Conservation (phyloP, 2,113 vertebrate genomes). For the Hystrix cristata region DNA sequence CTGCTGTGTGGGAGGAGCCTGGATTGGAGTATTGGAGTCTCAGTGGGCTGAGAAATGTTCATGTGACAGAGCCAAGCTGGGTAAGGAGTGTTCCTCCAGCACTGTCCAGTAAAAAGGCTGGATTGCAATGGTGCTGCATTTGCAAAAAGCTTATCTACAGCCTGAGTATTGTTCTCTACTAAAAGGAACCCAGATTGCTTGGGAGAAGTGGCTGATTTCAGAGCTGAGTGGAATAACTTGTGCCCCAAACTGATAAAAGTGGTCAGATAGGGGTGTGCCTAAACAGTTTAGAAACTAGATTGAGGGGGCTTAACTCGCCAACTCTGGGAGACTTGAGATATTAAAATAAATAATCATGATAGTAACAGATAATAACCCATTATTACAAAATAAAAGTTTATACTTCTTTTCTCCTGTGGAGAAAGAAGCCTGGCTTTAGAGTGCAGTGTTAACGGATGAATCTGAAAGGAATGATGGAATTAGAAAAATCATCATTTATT, state of each 20-base stretch:
- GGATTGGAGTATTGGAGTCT: background rate
- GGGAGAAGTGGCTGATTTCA: background rate
- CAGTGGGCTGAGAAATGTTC: background rate
- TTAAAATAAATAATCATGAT: slow-evolving; percentile 32
- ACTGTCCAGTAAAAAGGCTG: background rate
- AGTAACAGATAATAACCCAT: background rate
- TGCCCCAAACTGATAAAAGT: background rate
- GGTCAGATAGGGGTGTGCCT: background rate
- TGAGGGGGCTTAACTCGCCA: background rate
- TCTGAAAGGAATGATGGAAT: background rate
- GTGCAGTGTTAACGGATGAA: background rate
- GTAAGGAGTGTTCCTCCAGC: background rate
- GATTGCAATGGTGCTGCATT: background rate
- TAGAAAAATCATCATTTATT: slow-evolving; percentile 14
- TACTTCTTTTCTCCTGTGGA: background rate
- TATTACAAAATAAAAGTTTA: background rate
- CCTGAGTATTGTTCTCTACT: background rate
- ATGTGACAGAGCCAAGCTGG: background rate
- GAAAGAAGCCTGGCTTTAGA: slow-evolving; percentile 11
- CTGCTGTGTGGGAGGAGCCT: background rate
- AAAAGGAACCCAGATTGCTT: background rate
- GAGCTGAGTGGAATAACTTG: background rate
- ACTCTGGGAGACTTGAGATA: background rate
- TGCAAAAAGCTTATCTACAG: background rate
- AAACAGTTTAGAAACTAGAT: background rate